Evolutionary conservation across 2,888 invertebrate species (phyloP).

Genomic region (Ommatoiulus sabulosus): DNA sequence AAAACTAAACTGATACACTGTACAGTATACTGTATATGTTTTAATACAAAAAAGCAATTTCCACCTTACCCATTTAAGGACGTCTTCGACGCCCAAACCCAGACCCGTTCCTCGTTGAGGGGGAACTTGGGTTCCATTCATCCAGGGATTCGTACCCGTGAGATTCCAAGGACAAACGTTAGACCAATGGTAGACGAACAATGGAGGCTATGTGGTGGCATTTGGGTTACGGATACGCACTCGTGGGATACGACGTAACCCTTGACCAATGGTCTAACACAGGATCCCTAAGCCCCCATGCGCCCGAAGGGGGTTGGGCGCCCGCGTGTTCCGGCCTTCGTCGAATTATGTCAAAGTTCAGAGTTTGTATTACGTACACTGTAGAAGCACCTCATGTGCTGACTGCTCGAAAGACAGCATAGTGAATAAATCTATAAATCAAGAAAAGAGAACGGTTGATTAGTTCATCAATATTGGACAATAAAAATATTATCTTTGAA

Average conservation of each 20-base stretch:
- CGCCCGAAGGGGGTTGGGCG: not conserved
- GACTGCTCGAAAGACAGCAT: too few relatives aligned
- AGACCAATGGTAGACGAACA: not conserved
- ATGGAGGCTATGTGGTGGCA: not conserved
- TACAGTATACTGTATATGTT: too few relatives aligned
- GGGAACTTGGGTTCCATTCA: not conserved
- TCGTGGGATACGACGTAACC: slow-evolving; percentile 4
- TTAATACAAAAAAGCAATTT: too few relatives aligned
- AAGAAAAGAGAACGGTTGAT: too few relatives aligned
- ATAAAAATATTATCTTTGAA: too few relatives aligned
- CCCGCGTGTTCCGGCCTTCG: not conserved
- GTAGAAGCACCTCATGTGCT: not conserved
- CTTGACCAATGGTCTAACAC: not conserved
- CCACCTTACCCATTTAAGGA: not conserved
- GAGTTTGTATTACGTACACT: not conserved
- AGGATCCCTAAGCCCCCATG: not conserved
- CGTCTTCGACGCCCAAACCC: slow-evolving; percentile 16
- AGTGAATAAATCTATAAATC: too few relatives aligned
- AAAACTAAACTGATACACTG: too few relatives aligned
- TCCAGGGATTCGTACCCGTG: slow-evolving; percentile 7
- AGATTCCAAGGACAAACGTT: slow-evolving; percentile 5
- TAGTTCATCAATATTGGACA: too few relatives aligned
- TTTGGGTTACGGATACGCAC: slow-evolving; percentile 28
- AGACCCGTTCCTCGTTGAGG: not conserved
- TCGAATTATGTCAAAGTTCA: not conserved